Percentiles rank a stretch among this genome's conserved stretches.
Conservation (phyloP, 2,888 invertebrate genomes). For the Metalampra italica region DNA sequence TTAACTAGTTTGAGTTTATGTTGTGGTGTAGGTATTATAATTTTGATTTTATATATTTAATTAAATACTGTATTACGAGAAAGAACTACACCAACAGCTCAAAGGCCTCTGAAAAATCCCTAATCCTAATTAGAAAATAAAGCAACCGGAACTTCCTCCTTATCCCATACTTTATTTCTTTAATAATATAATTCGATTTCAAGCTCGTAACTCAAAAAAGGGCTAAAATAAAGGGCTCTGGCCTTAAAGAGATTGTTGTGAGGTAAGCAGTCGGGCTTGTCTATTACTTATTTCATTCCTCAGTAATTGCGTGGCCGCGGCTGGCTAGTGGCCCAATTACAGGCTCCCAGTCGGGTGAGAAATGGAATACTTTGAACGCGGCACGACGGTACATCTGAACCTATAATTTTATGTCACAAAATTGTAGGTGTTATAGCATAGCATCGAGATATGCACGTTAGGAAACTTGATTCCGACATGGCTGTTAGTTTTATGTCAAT, state of each 20-base stretch:
- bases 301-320: constrained; percentile 40
- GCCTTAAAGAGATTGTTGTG: constrained; percentile 24
- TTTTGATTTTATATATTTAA: too few relatives aligned
- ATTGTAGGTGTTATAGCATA: constrained; percentile 14
- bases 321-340: constrained; percentile 37
- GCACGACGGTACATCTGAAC: constrained; percentile 9
- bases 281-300: constrained; percentile 46
- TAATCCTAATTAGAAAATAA: background rate
- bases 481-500: background rate
- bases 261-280: constrained; percentile 24
- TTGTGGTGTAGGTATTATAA: too few relatives aligned
- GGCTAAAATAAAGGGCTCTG: constrained; percentile 16
- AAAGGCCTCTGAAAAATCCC: background rate
- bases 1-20: too few relatives aligned
- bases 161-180: constrained; percentile 3
- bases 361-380: constrained; percentile 19
- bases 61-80: too few relatives aligned
- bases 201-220: constrained; percentile 20
- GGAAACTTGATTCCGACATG: constrained; percentile 1
- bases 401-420: constrained; percentile 17
- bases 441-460: constrained; percentile 5
- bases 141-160: constrained; percentile 4
- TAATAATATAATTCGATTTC: constrained; percentile 29
- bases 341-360: constrained; percentile 31
- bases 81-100: background rate